Base-by-base conservation (phyloP, 2,888 invertebrate species). In the Cryptocheilus praepositus region DNA sequence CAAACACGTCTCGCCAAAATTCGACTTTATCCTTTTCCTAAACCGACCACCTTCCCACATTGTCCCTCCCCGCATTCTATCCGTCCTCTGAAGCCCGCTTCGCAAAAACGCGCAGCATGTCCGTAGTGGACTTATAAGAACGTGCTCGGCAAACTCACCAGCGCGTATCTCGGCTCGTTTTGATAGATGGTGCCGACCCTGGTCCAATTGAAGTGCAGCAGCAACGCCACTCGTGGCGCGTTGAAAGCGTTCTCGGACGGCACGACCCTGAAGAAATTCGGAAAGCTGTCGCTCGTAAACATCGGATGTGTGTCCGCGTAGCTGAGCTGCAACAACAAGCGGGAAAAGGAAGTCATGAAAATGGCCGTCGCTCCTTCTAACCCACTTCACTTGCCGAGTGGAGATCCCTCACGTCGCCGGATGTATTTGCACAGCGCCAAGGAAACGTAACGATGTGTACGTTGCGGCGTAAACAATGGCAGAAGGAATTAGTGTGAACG, bases 281-380 rank as follows among this genome's bases (percentile, higher is more conserved):
- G 98, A 89, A 97, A 98, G 78, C 95, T 95, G 83, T 95, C 94
- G 85, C 94, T 95, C 5, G 96, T 96, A 89, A 98, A 97, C 95
- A 98, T 97, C 0, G 98, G 98, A 89, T 98, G 98, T 3, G 98
- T 98, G 89, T 99, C 98, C 4, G 98, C 98, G 89, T 98, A 98
- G 15, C 98, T 98, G 8, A 98, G 90, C 95, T 97, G 91, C 21
- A 89, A 89, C n/a, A 13, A 52, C 21, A 28, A 49, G 54, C 18
- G 44, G 15, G 49, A 13, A 43, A 16, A n/a, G 36, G 36, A 57
- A 59, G 46, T 16, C 16, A n/a, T 36, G 18, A 53, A 36, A 43
- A 36, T 22, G 45, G 55, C 28, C 49, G 28, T 11, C 36, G 43
- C 19, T 19, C 2, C n/a, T 2, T 43, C 19, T 13, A 45, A 18